Conservation (phyloP, 2,113 vertebrate species). For the Elgaria multicarinata region DNA sequence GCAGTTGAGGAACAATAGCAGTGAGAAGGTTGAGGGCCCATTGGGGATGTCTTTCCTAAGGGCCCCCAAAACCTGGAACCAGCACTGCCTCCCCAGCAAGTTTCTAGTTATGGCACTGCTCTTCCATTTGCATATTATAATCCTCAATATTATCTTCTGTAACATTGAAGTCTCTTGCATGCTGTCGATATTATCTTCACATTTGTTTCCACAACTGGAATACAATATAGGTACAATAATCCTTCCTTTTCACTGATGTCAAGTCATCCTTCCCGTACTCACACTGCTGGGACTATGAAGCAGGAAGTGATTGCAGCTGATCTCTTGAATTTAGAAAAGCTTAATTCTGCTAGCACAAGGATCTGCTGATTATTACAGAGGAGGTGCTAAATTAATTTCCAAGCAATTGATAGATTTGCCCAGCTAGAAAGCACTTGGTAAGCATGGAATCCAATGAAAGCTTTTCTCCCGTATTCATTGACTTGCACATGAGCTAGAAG, state of each 20-base stretch:
- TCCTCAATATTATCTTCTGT: not conserved
- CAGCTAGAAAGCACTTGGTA: not conserved
- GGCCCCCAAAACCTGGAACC: too few relatives aligned
- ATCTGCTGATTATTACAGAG: not conserved
- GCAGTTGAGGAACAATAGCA: too few relatives aligned
- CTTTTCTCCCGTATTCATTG: not conserved
- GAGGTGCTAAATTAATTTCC: not conserved
- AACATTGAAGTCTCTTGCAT: not conserved
- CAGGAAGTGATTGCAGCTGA: not conserved
- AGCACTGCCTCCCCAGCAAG: too few relatives aligned
- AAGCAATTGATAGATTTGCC: not conserved
- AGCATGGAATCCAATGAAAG: not conserved
- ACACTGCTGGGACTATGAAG: not conserved
- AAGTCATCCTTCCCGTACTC: not conserved
- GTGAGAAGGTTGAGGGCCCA: too few relatives aligned
- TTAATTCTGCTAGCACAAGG: not conserved
- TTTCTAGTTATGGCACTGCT: not conserved
- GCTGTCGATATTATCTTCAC: not conserved
- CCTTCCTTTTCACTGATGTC: not conserved
- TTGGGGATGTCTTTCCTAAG: too few relatives aligned
- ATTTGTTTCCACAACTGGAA: not conserved
- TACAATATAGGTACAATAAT: not conserved
- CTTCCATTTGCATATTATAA: not conserved
- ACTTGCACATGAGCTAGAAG: not conserved
- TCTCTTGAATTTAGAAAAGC: not conserved